A percentile compares a stretch with the other conserved stretches of the same genome.
Conservation (phyloP, 1,140 invertebrate species). For the Paralvinella palmiformis region DNA sequence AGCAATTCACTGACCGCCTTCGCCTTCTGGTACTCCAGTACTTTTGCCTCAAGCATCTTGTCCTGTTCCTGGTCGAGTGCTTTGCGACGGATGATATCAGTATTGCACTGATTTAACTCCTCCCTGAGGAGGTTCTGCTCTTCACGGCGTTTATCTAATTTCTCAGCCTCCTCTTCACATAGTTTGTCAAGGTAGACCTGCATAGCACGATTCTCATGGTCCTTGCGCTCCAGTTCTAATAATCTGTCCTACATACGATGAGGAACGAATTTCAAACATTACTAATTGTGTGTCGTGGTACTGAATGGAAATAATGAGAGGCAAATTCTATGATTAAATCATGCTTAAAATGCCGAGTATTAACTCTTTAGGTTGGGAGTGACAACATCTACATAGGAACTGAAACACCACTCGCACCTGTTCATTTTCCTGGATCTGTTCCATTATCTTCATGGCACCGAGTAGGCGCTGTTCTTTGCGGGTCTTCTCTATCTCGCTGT, state of each 20-base stretch:
- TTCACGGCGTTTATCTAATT: conserved; percentile 36
- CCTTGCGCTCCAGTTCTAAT: conserved; percentile 46
- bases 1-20: conserved; percentile 45
- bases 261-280: not conserved
- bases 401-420: conserved; percentile 24
- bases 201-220: conserved; percentile 49
- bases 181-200: conserved; percentile 47
- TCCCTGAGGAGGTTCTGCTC: conserved; percentile 39
- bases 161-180: conserved; percentile 43
- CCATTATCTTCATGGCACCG: conserved; percentile 44
- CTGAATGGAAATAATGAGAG: not conserved
- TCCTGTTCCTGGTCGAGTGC: conserved; percentile 42
- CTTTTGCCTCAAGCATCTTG: conserved; percentile 41
- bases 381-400: not conserved
- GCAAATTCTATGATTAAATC: too few relatives aligned
- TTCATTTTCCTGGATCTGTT: conserved; percentile 50
- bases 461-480: conserved; percentile 41
- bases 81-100: conserved; percentile 41
- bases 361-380: too few relatives aligned
- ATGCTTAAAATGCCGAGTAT: too few relatives aligned
- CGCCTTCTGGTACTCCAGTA: conserved; percentile 48
- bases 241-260: conserved; percentile 21
- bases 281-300: not conserved
- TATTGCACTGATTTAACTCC: conserved; percentile 47
- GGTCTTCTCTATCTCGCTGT: conserved; percentile 48